A percentile compares a stretch with the other conserved stretches of the same genome.
Evolutionary conservation across 2,797 vertebrate species (phyloP).

Genomic region (Schizopygopsis malacanthus): DNA sequence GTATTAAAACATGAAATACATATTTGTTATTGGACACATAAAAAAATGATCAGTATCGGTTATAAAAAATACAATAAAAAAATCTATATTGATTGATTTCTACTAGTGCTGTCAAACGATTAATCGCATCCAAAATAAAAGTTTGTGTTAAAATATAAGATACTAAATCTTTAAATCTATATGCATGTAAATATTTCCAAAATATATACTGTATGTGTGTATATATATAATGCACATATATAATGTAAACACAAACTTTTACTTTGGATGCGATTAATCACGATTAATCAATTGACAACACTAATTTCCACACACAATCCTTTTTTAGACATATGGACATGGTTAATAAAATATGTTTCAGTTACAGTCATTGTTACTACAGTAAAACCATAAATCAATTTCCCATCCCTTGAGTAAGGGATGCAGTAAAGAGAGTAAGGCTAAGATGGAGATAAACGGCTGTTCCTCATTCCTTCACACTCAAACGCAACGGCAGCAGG

Average conservation of each 20-base stretch:
- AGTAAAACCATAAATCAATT: no score
- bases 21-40: neutral
- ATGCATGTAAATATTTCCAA: no score
- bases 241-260: no score
- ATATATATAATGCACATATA: no score
- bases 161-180: no score
- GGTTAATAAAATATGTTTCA: neutral
- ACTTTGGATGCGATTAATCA: no score
- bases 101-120: no score
- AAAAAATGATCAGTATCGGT: neutral
- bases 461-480: constrained; percentile 10
- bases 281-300: no score
- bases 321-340: neutral
- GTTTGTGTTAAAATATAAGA: no score
- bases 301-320: no score
- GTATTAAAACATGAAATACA: neutral
- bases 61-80: neutral
- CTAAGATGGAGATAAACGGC: neutral
- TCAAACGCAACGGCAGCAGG: neutral
- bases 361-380: neutral
- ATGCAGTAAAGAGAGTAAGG: neutral
- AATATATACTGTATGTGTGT: no score
- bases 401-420: neutral
- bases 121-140: no score
- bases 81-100: neutral